Evolutionary conservation across 2,113 vertebrate species (phyloP), one percentile per base, ranked within the genome.

Genomic region (Alouatta palliata): DNA sequence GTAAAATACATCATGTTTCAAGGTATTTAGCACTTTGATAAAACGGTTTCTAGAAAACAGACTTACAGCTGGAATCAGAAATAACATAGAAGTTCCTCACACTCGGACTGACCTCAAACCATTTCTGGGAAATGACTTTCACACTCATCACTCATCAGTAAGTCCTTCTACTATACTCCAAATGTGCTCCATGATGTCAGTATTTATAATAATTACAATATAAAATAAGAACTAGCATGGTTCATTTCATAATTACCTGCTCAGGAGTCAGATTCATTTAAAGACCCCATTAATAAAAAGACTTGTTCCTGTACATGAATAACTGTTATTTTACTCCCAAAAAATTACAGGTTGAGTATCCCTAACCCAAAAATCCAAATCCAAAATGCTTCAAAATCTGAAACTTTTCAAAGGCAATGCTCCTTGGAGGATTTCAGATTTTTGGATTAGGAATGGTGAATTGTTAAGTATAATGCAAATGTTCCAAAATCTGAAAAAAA

Each of bases 11-110:
- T 16, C 35, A 58, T 16, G 16, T 70, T 87, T 95, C 61, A 47
- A 70, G 77, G 83, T 73, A 81, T 45, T 58, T 49, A 49, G 17
- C 66, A 54, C n/a, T 82, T 76, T 37, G 54, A 66, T 61, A 86
- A 88, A 95, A 79, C n/a, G 56, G 0, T 76, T 8, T 64, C 83
- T 71, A 52, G 32, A 87, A 20, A 85, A 43, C 40, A 93, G 66
- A 91, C 54, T 94, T 58, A 73, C 32, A 93, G 83, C 25, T 91
- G 61, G 25, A 76, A 56, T 45, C 75, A 94, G 75, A 84, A 90
- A 92, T 66, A 76, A 87, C 3, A 2, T 6, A 61, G 6, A 66
- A 21, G 2, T 61, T 64, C 47, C 32, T 66, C 10, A 25, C 32
- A 40, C 30, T 9, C 76, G 82, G 20, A 43, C 19, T 79, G 7